These are phyloP conservation scores for Ficedula albicollis DNA, from an alignment of 2,797 vertebrate species.

Conservation along the genomic window DNA sequence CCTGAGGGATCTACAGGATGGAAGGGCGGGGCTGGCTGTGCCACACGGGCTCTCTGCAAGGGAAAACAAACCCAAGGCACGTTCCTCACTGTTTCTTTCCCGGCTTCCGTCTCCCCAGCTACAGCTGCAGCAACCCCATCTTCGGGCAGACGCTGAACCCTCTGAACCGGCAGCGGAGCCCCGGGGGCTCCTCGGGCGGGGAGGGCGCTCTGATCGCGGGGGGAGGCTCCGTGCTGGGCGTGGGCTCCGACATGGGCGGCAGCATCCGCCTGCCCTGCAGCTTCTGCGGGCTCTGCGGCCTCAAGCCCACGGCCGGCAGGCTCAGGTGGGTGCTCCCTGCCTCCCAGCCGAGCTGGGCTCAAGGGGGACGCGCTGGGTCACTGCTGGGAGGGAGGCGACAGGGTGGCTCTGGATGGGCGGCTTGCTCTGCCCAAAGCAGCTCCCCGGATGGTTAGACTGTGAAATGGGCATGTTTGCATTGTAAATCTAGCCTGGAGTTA, in stretches of 20 bases:
- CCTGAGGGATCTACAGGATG: not conserved
- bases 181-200: slow-evolving; percentile 82
- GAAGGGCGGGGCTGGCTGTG: not conserved
- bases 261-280: slow-evolving; percentile 82
- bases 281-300: slow-evolving; percentile 83
- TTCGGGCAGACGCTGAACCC: slow-evolving; percentile 81
- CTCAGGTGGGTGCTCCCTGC: slow-evolving; percentile 75
- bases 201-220: slow-evolving; percentile 81
- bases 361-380: not conserved
- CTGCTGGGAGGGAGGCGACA: not conserved
- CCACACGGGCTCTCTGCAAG: not conserved
- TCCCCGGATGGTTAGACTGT: not conserved
- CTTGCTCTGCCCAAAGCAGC: not conserved
- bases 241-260: slow-evolving; percentile 78
- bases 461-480: not conserved
- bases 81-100: not conserved
- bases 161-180: slow-evolving; percentile 70
- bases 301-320: slow-evolving; percentile 80
- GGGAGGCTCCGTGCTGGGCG: slow-evolving; percentile 83
- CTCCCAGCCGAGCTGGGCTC: not conserved
- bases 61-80: not conserved
- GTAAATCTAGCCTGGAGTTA: not conserved
- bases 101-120: slow-evolving; percentile 68
- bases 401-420: not conserved
- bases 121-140: slow-evolving; percentile 83